phyloP scores from a whole-genome alignment of 2,113 vertebrate genomes.

The Fulmarus glacialis region DNA sequence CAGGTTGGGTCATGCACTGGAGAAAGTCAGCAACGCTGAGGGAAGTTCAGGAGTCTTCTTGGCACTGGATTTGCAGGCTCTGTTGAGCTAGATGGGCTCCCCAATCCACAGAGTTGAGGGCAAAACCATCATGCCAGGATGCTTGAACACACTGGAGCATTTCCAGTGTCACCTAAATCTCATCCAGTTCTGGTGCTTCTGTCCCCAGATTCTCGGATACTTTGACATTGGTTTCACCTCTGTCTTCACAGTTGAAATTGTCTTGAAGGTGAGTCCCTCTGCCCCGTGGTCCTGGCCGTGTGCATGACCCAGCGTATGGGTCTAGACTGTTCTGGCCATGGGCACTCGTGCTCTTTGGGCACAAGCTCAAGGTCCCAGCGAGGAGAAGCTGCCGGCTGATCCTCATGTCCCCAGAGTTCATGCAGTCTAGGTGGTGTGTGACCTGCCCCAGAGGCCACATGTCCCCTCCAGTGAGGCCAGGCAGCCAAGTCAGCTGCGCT shows the following conservation, averaged over 20 bases:
- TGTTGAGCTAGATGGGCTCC: neutral
- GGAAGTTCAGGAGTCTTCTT: neutral
- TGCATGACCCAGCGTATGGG: rapidly evolving
- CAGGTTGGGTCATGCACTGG: neutral
- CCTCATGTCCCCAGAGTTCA: neutral
- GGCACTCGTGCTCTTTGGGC: neutral
- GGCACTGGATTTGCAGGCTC: neutral
- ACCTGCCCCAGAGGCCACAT: neutral
- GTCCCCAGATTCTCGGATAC: conserved; percentile 86
- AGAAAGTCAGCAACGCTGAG: neutral
- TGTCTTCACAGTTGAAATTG: conserved; percentile 96
- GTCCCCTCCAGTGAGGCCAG: neutral
- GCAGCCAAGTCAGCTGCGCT: neutral
- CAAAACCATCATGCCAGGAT: neutral
- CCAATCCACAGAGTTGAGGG: no score
- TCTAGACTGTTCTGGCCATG: neutral
- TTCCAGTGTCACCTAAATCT: neutral
- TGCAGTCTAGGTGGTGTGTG: neutral
- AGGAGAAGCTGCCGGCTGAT: neutral
- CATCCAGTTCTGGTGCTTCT: neutral
- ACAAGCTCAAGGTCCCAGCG: neutral
- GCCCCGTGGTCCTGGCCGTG: neutral
- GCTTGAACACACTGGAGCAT: neutral
- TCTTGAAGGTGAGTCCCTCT: conserved; percentile 86
- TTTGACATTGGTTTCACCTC: conserved; percentile 95